phyloP scores from a whole-genome alignment of 2,888 invertebrate species.

The Aleiodes leptofemur region DNA sequence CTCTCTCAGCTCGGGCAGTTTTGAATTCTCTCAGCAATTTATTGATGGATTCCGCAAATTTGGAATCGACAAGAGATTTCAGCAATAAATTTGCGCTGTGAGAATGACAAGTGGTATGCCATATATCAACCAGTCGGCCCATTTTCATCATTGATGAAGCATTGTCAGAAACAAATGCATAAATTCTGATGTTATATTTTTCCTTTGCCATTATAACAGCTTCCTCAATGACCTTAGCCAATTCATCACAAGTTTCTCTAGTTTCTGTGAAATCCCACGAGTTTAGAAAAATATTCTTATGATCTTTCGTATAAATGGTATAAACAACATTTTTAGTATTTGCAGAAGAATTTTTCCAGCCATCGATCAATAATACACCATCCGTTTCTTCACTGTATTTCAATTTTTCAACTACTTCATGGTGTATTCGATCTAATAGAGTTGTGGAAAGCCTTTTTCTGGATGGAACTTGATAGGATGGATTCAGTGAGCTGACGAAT shows the following conservation, averaged over 20 bases:
- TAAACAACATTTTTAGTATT: conserved; percentile 47
- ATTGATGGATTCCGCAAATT: conserved; percentile 47
- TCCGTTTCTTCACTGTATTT: neutral
- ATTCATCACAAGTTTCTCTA: conserved; percentile 43
- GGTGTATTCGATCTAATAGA: conserved; percentile 16
- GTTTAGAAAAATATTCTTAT: conserved; percentile 50
- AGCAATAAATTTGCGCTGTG: conserved; percentile 59
- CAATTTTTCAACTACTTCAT: neutral
- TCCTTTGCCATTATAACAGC: conserved; percentile 45
- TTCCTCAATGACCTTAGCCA: conserved; percentile 50
- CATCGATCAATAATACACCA: conserved; percentile 46
- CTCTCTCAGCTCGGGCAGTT: conserved; percentile 47
- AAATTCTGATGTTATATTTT: conserved; percentile 49
- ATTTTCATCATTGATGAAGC: conserved; percentile 52
- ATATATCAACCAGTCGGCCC: conserved; percentile 52
- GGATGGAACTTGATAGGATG: conserved; percentile 48
- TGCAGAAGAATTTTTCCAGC: conserved; percentile 45
- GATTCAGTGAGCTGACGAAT: conserved; percentile 43
- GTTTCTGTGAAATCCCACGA: conserved; percentile 5
- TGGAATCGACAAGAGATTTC: conserved; percentile 52
- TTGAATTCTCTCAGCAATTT: conserved; percentile 49
- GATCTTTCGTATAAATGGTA: conserved; percentile 31
- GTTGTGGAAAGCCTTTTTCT: conserved; percentile 43
- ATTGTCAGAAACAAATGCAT: conserved; percentile 59
- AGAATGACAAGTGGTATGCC: conserved; percentile 57